phyloP scores from a whole-genome alignment of 2,888 invertebrate genomes.

The Dilophus febrilis region DNA sequence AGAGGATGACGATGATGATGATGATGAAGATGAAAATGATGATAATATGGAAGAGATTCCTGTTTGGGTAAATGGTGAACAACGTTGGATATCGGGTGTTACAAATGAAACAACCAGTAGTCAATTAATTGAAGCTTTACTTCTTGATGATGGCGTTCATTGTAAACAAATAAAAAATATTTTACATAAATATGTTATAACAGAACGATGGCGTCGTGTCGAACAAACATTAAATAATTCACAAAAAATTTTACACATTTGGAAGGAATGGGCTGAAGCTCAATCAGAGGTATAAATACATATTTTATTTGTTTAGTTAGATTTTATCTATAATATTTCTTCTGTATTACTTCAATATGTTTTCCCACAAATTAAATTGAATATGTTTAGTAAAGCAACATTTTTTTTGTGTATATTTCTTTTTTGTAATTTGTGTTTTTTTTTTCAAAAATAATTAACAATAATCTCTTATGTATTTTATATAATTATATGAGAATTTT shows the following conservation, averaged over 20 bases:
- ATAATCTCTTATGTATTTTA: no score
- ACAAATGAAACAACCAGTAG: slow-evolving; percentile 59
- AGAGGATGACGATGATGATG: no score
- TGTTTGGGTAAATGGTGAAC: slow-evolving; percentile 57
- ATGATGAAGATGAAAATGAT: no score
- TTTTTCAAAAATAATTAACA: no score
- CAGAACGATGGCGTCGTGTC: slow-evolving; percentile 55
- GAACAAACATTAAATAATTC: slow-evolving; percentile 51
- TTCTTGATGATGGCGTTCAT: slow-evolving; percentile 33
- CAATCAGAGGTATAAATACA: slow-evolving; percentile 33
- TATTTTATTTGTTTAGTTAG: slow-evolving; percentile 12
- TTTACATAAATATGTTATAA: slow-evolving; percentile 39
- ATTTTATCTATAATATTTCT: neutral
- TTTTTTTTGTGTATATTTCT: no score
- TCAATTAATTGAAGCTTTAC: slow-evolving; percentile 56
- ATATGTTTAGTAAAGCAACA: no score
- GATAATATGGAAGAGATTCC: slow-evolving; percentile 37
- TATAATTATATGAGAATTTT: no score
- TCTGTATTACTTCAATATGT: neutral
- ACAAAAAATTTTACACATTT: slow-evolving; percentile 50
- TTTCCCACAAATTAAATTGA: no score
- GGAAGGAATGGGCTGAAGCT: slow-evolving; percentile 58
- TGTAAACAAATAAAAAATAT: slow-evolving; percentile 7
- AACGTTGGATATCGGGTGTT: slow-evolving; percentile 66
- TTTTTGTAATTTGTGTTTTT: no score